Percentiles rank a stretch among this genome's conserved stretches.
phyloP scores from a whole-genome alignment of 1,140 invertebrate species.

The Armadillidium nasatum region DNA sequence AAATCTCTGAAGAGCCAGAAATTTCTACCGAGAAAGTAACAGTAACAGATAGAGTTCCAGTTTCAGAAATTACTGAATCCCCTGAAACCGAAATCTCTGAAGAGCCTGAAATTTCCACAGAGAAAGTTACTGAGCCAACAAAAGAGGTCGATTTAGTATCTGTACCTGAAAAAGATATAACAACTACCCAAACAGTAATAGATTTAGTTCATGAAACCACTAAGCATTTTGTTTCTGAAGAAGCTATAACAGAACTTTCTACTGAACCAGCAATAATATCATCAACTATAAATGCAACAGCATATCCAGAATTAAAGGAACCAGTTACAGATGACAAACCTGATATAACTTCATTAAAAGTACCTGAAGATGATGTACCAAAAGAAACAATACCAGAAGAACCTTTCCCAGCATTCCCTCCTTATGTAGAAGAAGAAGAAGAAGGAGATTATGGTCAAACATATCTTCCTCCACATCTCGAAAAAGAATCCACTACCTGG shows the following conservation, averaged over 20 bases:
- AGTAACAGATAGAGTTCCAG: neutral
- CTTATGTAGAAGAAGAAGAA: too few species aligned
- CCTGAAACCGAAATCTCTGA: neutral
- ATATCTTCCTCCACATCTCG: neutral
- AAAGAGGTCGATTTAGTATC: too few species aligned
- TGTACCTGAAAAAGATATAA: too few species aligned
- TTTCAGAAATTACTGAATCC: neutral
- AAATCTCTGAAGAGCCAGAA: too few species aligned
- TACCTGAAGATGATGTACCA: neutral
- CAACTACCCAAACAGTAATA: too few species aligned
- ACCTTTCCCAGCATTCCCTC: constrained; percentile 10
- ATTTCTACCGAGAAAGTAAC: too few species aligned
- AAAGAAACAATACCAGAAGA: neutral
- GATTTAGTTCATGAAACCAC: too few species aligned
- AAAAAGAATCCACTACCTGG: constrained; percentile 21
- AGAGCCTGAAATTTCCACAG: too few species aligned
- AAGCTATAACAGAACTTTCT: neutral
- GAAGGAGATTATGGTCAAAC: neutral
- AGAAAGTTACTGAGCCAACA: too few species aligned
- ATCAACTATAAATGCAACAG: too few species aligned
- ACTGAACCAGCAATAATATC: neutral
- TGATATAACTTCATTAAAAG: neutral
- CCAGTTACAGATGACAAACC: too few species aligned
- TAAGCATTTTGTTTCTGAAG: neutral
- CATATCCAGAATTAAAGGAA: too few species aligned